Evolutionary conservation across 2,797 vertebrate species (phyloP), one percentile per base, ranked within the genome.

Genomic region (Melanotaenia trifasciata): DNA sequence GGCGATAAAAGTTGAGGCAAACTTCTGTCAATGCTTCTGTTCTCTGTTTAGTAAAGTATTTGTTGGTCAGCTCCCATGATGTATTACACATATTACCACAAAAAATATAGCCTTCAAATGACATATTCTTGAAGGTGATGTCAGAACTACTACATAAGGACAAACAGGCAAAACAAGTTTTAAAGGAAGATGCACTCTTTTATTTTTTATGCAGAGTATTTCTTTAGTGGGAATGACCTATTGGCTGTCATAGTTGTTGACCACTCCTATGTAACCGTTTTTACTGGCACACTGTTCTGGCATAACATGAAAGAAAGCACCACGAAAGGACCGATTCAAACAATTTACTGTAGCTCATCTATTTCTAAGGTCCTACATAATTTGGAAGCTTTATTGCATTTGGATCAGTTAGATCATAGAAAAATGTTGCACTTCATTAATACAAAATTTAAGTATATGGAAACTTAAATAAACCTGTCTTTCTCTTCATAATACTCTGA

Each of bases 251-350:
- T 50, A 45, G 67, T 28, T 66, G 32, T 77, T 72, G 80, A 79
- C 70, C 67, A 50, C 72, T 75, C 72, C 62, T 63, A 79, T 76
- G 67, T 30, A 16, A 16, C 50, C 70, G 67, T 84, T 88, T 67
- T 80, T 81, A 13, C 81, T 85, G 86, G 81, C 76, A 59, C 51
- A 74, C 54, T 24, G 51, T 60, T 32, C 60, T 86, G 83, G 80
- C 67, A 40, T 70, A 40, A 22, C 4, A 1, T 18, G 22, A 74
- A 83, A 57, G 62, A 26, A 26, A 26, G 79, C 61, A 72, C 63
- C 11, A 33, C 60, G 32, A 78, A 67, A 78, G 28, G 61, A 40
- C 24, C 47, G n/a, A 2, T 58, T 51, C 50, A 51, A 24, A 64
- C 71, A 63, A 60, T 58, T 62, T 36, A 22, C 69, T 64, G 75